Base-by-base conservation (phyloP, 2,888 invertebrate genomes). In the Dendrolimus houi region DNA sequence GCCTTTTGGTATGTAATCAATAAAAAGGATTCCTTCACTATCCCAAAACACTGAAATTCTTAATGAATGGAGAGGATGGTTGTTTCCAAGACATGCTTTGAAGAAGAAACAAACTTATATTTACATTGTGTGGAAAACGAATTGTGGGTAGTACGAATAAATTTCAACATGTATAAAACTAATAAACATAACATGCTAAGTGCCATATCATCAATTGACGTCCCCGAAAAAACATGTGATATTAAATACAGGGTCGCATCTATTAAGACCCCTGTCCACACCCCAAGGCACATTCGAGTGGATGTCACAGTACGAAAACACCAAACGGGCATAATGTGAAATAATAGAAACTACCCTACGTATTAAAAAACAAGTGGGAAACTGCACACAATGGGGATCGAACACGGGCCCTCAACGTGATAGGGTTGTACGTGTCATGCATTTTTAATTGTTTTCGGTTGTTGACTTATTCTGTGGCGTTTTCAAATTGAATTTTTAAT, bases 291-390 rank as follows among this genome's bases (percentile, higher is more conserved):
- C 66, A 58, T 61, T 67, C 70, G 72, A 82, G 82, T 80, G 80
- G 75, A 87, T 87, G 87, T 87, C 88, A 82, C 78, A 79, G 79
- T 74, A 83, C 79, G 77, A 85, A 83, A 86, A 87, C 87, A 86
- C 74, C 75, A 78, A 79, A 79, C 71, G 67, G 69, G 73, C 72
- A 81, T 80, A 81, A 83, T 80, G 70, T 75, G 72, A 77, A 87
- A 88, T 87, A 88, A 87, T 86, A 81, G 83, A 86, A 88, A 85
- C 85, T 82, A 84, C 87, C 88, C 87, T 78, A 9, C 81, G 76
- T 78, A 84, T 87, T 85, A 83, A 86, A 87, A 85, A 86, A 87
- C 87, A 89, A 88, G 87, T 87, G 85, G 86, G 82, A 75, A 74
- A 47, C 70, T 68, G 64, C 57, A 71, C 76, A 87, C 87, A 88